These are phyloP conservation scores for Synaphobranchus kaupii DNA, from an alignment of 2,797 vertebrate species.

Conservation along the genomic window DNA sequence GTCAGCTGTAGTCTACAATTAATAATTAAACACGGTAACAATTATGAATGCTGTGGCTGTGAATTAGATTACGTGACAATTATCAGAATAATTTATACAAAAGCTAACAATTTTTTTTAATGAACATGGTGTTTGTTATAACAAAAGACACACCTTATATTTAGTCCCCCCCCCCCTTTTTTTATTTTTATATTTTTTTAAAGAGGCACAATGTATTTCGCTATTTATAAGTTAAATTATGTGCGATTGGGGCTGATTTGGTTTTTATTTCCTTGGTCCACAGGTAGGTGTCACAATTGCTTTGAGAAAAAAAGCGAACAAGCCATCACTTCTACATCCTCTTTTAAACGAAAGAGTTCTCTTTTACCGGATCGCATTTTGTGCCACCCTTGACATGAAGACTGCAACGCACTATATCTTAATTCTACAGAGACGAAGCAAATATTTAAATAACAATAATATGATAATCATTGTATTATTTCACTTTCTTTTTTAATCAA, in stretches of 20 bases:
- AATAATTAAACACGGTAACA: conserved; percentile 50
- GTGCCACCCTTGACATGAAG: conserved; percentile 85
- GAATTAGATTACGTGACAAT: conserved; percentile 20
- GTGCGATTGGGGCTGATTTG: conserved; percentile 45
- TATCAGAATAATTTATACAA: conserved; percentile 21
- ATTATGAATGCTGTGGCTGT: not conserved
- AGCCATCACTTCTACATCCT: conserved; percentile 79
- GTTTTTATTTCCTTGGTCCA: conserved; percentile 84
- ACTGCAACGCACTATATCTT: conserved; percentile 75
- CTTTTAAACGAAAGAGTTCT: conserved; percentile 78
- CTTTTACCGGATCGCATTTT: conserved; percentile 79
- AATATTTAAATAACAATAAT: conserved; percentile 43
- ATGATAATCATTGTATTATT: conserved; percentile 43
- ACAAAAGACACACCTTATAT: conserved; percentile 7
- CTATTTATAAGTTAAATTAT: conserved; percentile 18
- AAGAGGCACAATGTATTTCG: not conserved
- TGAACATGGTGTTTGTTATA: not conserved
- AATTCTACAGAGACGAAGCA: conserved; percentile 68
- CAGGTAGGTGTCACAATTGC: conserved; percentile 99
- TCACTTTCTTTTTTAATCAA: conserved; percentile 56
- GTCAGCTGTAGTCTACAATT: conserved; percentile 51
- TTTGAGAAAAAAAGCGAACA: conserved; percentile 87
- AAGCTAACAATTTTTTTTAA: conserved; percentile 20
- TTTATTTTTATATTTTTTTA: not conserved
- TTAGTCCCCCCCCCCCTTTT: not conserved